phyloP scores from a whole-genome alignment of 2,797 vertebrate species.

The Perodicticus potto region DNA sequence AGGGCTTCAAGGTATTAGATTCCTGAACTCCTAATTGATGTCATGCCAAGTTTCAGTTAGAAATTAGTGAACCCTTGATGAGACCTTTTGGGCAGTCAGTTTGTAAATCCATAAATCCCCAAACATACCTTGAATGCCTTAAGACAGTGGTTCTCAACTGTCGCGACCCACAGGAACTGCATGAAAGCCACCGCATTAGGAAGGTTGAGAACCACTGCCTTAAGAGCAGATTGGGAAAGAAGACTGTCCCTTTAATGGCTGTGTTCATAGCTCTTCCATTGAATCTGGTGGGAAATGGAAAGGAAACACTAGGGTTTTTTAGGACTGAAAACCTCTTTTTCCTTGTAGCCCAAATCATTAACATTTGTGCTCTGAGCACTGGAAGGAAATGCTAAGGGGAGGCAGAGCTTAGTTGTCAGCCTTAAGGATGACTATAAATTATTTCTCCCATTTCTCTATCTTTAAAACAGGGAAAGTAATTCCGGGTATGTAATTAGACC shows the following conservation, averaged over 20 bases:
- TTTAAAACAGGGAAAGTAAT: constrained; percentile 16
- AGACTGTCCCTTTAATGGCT: neutral
- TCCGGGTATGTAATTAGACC: neutral
- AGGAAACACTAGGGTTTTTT: neutral
- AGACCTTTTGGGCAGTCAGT: neutral
- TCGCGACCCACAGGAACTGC: too few relatives aligned
- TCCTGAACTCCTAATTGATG: neutral
- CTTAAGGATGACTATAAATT: neutral
- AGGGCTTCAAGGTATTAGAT: neutral
- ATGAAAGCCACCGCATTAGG: too few relatives aligned
- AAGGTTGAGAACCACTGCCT: too few relatives aligned
- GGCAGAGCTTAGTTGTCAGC: neutral
- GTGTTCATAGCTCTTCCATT: neutral
- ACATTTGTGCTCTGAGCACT: neutral
- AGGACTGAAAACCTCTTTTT: neutral
- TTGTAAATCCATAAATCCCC: neutral
- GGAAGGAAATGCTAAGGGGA: neutral
- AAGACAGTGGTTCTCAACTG: neutral
- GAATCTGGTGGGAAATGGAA: neutral
- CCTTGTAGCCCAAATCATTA: neutral
- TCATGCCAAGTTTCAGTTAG: neutral
- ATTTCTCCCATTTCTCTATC: neutral
- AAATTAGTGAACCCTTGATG: neutral
- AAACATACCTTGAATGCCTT: neutral
- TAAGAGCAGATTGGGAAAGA: neutral